Base-by-base conservation (phyloP, 2,888 invertebrate genomes). In the Crematogaster levior region DNA sequence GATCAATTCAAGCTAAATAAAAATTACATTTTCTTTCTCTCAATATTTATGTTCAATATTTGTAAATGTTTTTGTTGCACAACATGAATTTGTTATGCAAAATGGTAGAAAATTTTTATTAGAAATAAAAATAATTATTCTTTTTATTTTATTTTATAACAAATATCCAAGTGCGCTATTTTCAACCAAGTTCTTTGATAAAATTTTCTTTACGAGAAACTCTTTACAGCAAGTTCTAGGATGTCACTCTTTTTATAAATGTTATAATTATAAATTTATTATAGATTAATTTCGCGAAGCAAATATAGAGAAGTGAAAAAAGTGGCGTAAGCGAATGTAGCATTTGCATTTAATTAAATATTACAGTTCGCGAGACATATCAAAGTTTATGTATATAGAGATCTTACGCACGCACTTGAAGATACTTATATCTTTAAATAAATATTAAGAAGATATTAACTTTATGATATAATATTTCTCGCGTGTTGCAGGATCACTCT, bases 321-420 rank as follows among this genome's bases (percentile, higher is more conserved):
- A 48, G 27, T 60, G 3, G 9, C 7, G 7, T 43, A 74, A 21
- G 18, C 48, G 34, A 63, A 51, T 34, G 15, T 48, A 48, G 24
- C n/a, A 24, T 61, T 65, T 75, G 27, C 24, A 51, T 74, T 74
- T 75, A 51, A 75, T 65, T 51, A 75, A 75, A 75, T 51, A 18
- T 51, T 75, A 10, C 37, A 21, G n/a, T 43, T 1, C 9, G 27
- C n/a, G 10, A 37, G 18, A 51, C 5, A 15, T 15, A 40, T 37
- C 27, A 34, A 15, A 37, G 37, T 51, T 18, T 74, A 43, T 18
- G 27, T 9, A n/a, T 10, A 43, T 9, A 12, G 3, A 34, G n/a
- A 43, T 24, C 3, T 73, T 15, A 21, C 48, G 18, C 18, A n/a
- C 18, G 12, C 24, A 51, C 6, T 3, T 37, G 6, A 48, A 37